Evolutionary conservation across 1,140 invertebrate genomes (phyloP).

Genomic region (Drosophila murphyi): DNA sequence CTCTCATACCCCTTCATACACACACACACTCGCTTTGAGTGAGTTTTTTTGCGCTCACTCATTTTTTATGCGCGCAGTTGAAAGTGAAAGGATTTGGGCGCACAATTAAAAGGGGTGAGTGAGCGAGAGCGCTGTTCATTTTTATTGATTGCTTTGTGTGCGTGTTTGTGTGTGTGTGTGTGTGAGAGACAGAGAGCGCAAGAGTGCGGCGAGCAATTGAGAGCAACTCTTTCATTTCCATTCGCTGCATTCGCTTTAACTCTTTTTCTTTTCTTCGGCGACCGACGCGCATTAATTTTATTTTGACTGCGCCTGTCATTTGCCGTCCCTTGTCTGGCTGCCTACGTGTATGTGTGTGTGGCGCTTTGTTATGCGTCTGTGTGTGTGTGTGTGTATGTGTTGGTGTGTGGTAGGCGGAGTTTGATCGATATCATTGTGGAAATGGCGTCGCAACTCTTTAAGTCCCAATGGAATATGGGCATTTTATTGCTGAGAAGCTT

Average conservation of each 20-base stretch:
- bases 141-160: conserved; percentile 57
- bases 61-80: conserved; percentile 45
- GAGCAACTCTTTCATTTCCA: conserved; percentile 60
- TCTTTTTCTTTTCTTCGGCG: conserved; percentile 60
- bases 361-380: background rate
- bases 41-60: conserved; percentile 54
- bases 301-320: conserved; percentile 68
- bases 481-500: background rate
- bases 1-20: conserved; percentile 63
- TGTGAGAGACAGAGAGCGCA: conserved; percentile 19
- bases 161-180: conserved; percentile 14
- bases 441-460: conserved; percentile 74
- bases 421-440: conserved; percentile 74
- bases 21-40: conserved; percentile 48
- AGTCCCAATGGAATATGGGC: conserved; percentile 10
- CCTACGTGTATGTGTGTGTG: conserved; percentile 24
- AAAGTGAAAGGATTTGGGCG: conserved; percentile 76
- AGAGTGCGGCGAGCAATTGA: conserved; percentile 65
- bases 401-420: conserved; percentile 69
- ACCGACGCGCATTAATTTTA: conserved; percentile 71
- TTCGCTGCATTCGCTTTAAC: conserved; percentile 72
- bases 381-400: conserved; percentile 24
- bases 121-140: conserved; percentile 33
- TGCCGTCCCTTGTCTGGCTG: conserved; percentile 32
- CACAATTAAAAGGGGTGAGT: conserved; percentile 60